Percentiles rank a stretch among this genome's conserved stretches.
Conservation (phyloP, 2,113 vertebrate species). For the Sapayoa aenigma region DNA sequence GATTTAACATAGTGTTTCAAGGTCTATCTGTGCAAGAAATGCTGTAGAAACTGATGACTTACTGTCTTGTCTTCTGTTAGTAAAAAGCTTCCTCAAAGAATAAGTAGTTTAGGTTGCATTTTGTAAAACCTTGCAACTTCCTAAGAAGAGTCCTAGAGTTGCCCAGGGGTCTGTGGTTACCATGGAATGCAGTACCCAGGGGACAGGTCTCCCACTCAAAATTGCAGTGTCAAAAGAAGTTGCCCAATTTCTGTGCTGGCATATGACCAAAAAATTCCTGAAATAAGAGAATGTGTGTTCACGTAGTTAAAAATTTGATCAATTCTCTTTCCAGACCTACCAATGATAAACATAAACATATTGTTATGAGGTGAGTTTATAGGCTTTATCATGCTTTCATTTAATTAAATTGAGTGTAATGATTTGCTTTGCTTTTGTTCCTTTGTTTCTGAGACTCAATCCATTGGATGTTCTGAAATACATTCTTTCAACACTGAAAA, state of each 20-base stretch:
- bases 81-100: not conserved
- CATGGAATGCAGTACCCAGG: not conserved
- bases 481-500: conserved; percentile 27
- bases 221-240: not conserved
- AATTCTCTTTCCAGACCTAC: not conserved
- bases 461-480: conserved; percentile 21
- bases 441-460: not conserved
- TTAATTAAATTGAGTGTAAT: not conserved
- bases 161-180: not conserved
- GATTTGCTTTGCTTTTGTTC: not conserved
- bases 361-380: not conserved
- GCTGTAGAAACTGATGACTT: not conserved
- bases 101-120: not conserved
- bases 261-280: not conserved
- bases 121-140: not conserved
- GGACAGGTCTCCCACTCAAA: not conserved
- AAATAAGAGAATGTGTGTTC: not conserved
- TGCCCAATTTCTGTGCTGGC: not conserved
- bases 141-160: not conserved
- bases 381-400: not conserved
- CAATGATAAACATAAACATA: not conserved
- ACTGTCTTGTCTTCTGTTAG: not conserved
- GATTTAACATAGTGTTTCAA: not conserved
- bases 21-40: not conserved
- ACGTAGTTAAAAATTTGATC: not conserved